phyloP scores from a whole-genome alignment of 2,888 invertebrate genomes.

The Branchellion lobata region DNA sequence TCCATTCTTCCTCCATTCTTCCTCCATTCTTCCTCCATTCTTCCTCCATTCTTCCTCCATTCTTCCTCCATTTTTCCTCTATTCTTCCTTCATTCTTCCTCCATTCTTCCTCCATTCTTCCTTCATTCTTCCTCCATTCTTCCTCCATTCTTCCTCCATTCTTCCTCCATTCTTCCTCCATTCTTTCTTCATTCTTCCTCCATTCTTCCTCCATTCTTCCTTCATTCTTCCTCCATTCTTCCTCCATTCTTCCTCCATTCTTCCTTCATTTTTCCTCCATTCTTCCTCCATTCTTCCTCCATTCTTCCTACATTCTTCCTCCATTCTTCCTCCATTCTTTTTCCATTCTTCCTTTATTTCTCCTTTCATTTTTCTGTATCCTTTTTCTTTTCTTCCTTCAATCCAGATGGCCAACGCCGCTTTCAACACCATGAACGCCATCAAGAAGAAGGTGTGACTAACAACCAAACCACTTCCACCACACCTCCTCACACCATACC shows the following conservation, averaged over 20 bases:
- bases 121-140: neutral
- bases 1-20: neutral
- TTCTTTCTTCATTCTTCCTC: neutral
- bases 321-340: neutral
- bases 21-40: neutral
- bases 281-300: neutral
- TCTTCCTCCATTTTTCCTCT: neutral
- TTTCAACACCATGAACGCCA: constrained; percentile 46
- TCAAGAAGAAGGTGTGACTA: constrained; percentile 37
- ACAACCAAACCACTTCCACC: neutral
- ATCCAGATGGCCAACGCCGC: constrained; percentile 40
- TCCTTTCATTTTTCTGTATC: neutral
- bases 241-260: neutral
- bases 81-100: neutral
- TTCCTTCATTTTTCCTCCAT: neutral
- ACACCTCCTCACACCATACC: neutral
- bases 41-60: too few relatives aligned
- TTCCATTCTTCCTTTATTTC: neutral
- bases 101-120: neutral
- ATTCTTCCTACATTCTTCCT: neutral
- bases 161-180: neutral
- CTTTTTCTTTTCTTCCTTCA: neutral
- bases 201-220: neutral
- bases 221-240: neutral
- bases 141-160: too few relatives aligned